These are phyloP conservation scores for Diachrysia chrysitis DNA, from an alignment of 2,888 invertebrate species.

Conservation along the genomic window DNA sequence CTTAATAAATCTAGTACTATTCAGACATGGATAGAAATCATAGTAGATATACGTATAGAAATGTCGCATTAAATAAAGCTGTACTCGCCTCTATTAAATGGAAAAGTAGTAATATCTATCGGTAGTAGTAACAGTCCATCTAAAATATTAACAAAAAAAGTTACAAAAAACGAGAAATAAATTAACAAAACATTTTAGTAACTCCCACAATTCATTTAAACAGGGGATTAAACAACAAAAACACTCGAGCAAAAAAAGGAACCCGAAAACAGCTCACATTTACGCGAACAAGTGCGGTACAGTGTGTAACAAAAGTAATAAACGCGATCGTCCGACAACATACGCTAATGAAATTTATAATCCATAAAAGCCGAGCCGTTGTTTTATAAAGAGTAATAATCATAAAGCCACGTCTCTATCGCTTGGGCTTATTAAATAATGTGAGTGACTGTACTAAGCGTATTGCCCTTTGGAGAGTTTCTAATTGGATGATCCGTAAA, in stretches of 20 bases:
- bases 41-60: too few relatives aligned
- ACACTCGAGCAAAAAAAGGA: slow-evolving; percentile 8
- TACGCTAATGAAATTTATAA: slow-evolving; percentile 87
- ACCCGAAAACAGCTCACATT: slow-evolving; percentile 30
- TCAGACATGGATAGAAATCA: not conserved
- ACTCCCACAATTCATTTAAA: not conserved
- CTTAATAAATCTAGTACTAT: not conserved
- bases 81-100: not conserved
- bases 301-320: slow-evolving; percentile 70
- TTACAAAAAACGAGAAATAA: not conserved
- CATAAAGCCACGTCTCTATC: slow-evolving; percentile 75
- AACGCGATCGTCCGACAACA: slow-evolving; percentile 80
- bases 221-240: slow-evolving; percentile 5
- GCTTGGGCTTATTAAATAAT: slow-evolving; percentile 61
- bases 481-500: slow-evolving; percentile 32
- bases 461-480: slow-evolving; percentile 40
- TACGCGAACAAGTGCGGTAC: slow-evolving; percentile 34
- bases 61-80: not conserved
- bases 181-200: not conserved
- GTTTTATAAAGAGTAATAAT: slow-evolving; percentile 87
- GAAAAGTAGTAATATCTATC: not conserved
- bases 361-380: slow-evolving; percentile 79
- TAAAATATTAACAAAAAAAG: not conserved
- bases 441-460: slow-evolving; percentile 58
- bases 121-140: too few relatives aligned